Conservation (phyloP, 2,113 vertebrate species). For the Oxygymnocypris stewartii region DNA sequence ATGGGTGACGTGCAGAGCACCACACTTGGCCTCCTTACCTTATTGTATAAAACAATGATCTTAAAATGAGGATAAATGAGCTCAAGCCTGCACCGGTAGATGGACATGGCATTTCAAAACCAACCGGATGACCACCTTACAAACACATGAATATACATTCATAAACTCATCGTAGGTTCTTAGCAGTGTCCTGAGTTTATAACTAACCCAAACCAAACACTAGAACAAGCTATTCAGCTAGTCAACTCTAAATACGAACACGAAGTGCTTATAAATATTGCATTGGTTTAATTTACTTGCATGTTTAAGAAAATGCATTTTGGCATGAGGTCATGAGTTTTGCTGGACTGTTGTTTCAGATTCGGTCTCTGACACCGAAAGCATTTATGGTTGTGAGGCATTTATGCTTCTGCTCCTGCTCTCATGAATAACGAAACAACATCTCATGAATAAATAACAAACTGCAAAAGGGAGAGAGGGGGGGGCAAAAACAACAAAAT, state of each 20-base stretch:
- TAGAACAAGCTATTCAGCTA: not conserved
- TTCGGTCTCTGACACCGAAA: slow-evolving; percentile 45
- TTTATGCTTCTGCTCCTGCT: slow-evolving; percentile 66
- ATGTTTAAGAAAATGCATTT: not conserved
- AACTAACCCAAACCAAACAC: not conserved
- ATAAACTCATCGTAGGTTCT: not conserved
- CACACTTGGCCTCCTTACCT: too few species aligned
- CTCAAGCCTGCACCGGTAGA: too few species aligned
- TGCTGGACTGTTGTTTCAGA: not conserved
- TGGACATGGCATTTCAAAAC: not conserved
- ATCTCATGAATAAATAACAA: slow-evolving; percentile 73
- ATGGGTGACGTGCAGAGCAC: too few species aligned
- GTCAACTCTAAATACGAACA: not conserved
- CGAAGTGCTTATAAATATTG: not conserved
- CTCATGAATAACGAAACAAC: slow-evolving; percentile 73
- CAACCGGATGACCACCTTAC: not conserved
- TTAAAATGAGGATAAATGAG: too few species aligned
- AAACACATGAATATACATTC: not conserved
- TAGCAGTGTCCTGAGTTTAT: not conserved
- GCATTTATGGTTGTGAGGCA: slow-evolving; percentile 63
- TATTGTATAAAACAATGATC: too few species aligned
- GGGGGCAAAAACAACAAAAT: slow-evolving; percentile 64
- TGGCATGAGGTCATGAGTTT: not conserved
- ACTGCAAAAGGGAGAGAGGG: slow-evolving; percentile 56
- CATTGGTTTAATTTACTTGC: not conserved